These are phyloP conservation scores for Sparus aurata DNA, from an alignment of 2,797 vertebrate genomes.

Conservation along the genomic window DNA sequence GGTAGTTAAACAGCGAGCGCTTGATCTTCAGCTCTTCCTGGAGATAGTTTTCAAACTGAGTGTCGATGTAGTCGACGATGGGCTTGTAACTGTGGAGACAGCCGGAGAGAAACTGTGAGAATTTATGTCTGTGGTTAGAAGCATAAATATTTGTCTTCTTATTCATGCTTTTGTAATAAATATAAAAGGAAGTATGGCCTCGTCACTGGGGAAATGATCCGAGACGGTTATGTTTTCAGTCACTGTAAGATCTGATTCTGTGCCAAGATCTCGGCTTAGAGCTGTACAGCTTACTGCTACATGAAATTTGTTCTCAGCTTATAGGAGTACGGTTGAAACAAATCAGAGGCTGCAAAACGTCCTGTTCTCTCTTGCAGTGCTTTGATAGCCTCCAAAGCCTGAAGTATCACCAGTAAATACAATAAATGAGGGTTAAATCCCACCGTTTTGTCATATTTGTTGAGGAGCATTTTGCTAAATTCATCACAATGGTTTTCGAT, in stretches of 20 bases:
- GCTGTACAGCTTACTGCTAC: conserved; percentile 35
- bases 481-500: background rate
- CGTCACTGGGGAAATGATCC: conserved; percentile 43
- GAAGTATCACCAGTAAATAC: conserved; percentile 23
- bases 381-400: background rate
- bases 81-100: conserved; percentile 95
- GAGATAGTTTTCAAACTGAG: conserved; percentile 98
- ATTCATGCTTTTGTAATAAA: conserved; percentile 44
- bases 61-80: conserved; percentile 99
- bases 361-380: conserved; percentile 10
- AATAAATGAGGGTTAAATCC: background rate
- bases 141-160: conserved; percentile 50
- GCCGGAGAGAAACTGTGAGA: conserved; percentile 23
- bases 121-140: conserved; percentile 24
- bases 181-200: conserved; percentile 42
- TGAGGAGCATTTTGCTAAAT: background rate
- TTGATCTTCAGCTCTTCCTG: conserved; percentile 99
- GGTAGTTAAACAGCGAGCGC: conserved; percentile 96
- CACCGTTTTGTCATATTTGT: background rate
- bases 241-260: conserved; percentile 48
- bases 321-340: conserved; percentile 40
- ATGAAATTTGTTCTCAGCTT: conserved; percentile 45
- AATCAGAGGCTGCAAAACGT: conserved; percentile 39
- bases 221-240: conserved; percentile 56
- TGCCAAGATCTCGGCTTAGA: conserved; percentile 65